Percentiles rank a stretch among this genome's conserved stretches.
Evolutionary conservation across 2,888 invertebrate genomes (phyloP).

Genomic region (Andrena praecox): DNA sequence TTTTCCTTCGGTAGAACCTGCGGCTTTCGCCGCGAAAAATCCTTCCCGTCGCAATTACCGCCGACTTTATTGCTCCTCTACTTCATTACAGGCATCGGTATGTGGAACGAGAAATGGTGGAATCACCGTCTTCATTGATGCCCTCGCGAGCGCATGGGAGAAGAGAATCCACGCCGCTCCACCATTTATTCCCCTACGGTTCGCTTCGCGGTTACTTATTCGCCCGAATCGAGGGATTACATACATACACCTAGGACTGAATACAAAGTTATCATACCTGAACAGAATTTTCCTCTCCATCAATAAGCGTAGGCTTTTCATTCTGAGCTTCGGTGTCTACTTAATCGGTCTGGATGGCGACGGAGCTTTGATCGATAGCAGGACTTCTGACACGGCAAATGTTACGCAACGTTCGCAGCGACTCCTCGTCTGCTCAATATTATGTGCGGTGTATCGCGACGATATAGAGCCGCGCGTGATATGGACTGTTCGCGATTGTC

Average conservation of each 20-base stretch:
- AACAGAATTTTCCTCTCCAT: too few species aligned
- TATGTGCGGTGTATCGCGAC: slow-evolving; percentile 19
- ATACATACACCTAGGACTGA: too few species aligned
- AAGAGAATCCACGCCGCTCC: background rate
- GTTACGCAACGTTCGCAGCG: slow-evolving; percentile 15
- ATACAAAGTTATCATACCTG: too few species aligned
- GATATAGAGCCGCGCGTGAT: slow-evolving; percentile 29
- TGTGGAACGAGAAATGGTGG: slow-evolving; percentile 41
- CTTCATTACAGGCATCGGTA: slow-evolving; percentile 30
- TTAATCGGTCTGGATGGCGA: too few species aligned
- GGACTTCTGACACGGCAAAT: background rate
- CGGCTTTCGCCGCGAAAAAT: slow-evolving; percentile 21
- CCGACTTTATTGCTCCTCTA: slow-evolving; percentile 4
- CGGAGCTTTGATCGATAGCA: background rate
- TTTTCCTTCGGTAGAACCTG: slow-evolving; percentile 20
- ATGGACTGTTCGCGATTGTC: slow-evolving; percentile 59
- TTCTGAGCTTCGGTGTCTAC: too few species aligned
- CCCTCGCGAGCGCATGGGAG: background rate
- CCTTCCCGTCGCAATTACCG: slow-evolving; percentile 28
- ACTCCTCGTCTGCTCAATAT: slow-evolving; percentile 31
- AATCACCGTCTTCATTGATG: slow-evolving; percentile 30
- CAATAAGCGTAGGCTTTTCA: too few species aligned
- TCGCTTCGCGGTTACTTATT: background rate
- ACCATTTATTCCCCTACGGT: background rate
- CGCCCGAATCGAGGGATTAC: too few species aligned